Percentiles rank a stretch among this genome's conserved stretches.
Evolutionary conservation across 2,888 invertebrate species (phyloP).

Genomic region (Encarsia formosa): DNA sequence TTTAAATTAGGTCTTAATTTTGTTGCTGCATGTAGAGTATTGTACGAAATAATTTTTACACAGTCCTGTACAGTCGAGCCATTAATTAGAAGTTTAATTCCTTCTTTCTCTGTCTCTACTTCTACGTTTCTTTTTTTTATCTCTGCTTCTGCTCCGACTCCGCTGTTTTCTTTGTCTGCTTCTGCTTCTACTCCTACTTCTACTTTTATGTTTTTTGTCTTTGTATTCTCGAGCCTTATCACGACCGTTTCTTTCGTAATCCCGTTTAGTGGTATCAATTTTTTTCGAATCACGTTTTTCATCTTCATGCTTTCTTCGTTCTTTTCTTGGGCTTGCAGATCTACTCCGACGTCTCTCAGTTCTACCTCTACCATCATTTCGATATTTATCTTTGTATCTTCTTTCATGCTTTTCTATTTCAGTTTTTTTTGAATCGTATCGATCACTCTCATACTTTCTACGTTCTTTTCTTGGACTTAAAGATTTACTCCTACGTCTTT

Average conservation of each 20-base stretch:
- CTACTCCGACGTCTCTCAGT: slow-evolving; percentile 18
- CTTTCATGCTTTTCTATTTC: slow-evolving; percentile 17
- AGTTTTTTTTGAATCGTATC: slow-evolving; percentile 10
- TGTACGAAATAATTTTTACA: too few species aligned
- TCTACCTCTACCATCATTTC: slow-evolving; percentile 15
- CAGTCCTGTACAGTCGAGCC: too few species aligned
- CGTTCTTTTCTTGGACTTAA: slow-evolving; percentile 23
- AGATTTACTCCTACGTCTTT: slow-evolving; percentile 21
- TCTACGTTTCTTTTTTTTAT: slow-evolving; percentile 12
- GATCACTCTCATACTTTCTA: slow-evolving; percentile 18
- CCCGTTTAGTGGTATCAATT: slow-evolving; percentile 21
- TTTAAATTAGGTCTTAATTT: too few species aligned
- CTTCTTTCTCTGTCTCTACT: neutral
- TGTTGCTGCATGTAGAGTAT: too few species aligned
- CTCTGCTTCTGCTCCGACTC: slow-evolving; percentile 21
- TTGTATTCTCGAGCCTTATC: slow-evolving; percentile 26
- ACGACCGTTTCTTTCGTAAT: slow-evolving; percentile 26
- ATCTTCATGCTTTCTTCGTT: slow-evolving; percentile 24
- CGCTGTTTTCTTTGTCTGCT: slow-evolving; percentile 18
- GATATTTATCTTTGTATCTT: slow-evolving; percentile 25
- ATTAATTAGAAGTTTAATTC: too few species aligned
- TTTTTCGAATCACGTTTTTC: neutral
- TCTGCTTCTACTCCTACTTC: slow-evolving; percentile 21
- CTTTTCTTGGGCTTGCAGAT: slow-evolving; percentile 22
- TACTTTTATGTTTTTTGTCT: slow-evolving; percentile 19